These are phyloP conservation scores for Andrena fulva DNA, from an alignment of 2,888 invertebrate genomes.

Conservation along the genomic window DNA sequence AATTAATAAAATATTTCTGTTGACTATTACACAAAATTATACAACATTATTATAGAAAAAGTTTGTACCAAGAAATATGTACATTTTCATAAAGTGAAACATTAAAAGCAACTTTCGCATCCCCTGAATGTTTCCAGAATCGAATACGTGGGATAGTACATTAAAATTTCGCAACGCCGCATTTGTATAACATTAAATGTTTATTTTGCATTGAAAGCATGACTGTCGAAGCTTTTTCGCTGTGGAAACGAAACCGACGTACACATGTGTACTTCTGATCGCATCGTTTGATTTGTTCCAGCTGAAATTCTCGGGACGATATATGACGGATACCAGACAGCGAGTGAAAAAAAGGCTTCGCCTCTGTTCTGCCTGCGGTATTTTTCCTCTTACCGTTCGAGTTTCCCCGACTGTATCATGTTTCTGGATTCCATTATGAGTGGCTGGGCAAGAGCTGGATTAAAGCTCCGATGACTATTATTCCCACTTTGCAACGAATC, in stretches of 20 bases:
- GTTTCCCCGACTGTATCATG: constrained; percentile 11
- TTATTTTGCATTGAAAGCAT: neutral
- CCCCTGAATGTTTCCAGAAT: neutral
- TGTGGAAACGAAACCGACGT: constrained; percentile 38
- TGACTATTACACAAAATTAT: neutral
- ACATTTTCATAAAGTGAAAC: no score
- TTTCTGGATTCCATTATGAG: constrained; percentile 23
- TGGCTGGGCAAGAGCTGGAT: constrained; percentile 10
- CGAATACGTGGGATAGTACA: neutral
- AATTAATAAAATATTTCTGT: neutral
- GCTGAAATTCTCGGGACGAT: constrained; percentile 7
- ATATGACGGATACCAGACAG: neutral
- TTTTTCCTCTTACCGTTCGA: neutral
- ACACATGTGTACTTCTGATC: constrained; percentile 11
- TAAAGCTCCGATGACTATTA: constrained; percentile 1
- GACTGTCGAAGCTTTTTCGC: constrained; percentile 1
- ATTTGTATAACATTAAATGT: constrained; percentile 13
- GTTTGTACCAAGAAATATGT: no score
- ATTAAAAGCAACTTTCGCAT: no score
- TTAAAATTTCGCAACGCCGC: neutral
- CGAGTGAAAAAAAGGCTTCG: neutral
- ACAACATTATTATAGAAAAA: no score
- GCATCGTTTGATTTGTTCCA: constrained; percentile 17
- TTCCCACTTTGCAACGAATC: constrained; percentile 3
- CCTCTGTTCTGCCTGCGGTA: neutral